These are phyloP conservation scores for Netelia melanura DNA, from an alignment of 2,888 invertebrate genomes.

Conservation along the genomic window DNA sequence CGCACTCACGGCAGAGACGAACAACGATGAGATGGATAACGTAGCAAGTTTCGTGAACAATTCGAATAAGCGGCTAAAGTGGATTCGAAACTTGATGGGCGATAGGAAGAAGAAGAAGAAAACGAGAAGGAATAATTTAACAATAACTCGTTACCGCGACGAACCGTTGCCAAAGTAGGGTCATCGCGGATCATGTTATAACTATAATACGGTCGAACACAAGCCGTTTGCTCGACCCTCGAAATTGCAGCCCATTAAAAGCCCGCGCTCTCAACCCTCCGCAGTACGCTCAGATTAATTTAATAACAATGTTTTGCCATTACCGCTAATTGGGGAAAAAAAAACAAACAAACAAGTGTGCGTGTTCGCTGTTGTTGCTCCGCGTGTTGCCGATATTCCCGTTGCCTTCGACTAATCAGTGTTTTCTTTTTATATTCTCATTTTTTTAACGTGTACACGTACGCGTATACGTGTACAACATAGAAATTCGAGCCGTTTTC, in stretches of 20 bases:
- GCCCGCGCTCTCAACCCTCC: neutral
- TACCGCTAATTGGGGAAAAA: conserved; percentile 56
- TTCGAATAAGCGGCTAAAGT: conserved; percentile 8
- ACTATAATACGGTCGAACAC: conserved; percentile 8
- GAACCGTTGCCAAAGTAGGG: conserved; percentile 68
- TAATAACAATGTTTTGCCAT: conserved; percentile 65
- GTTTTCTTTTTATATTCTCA: conserved; percentile 36
- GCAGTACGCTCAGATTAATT: conserved; percentile 58
- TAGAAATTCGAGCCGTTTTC: conserved; percentile 58
- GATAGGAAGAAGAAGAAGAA: conserved; percentile 12
- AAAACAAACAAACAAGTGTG: conserved; percentile 17
- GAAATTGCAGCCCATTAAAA: conserved; percentile 27
- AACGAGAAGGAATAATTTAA: conserved; percentile 1
- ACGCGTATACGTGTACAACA: neutral
- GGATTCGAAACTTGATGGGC: conserved; percentile 43
- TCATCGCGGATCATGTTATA: conserved; percentile 44
- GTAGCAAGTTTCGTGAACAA: neutral
- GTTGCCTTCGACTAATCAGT: conserved; percentile 51
- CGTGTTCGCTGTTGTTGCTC: conserved; percentile 32
- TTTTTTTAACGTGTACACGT: conserved; percentile 21
- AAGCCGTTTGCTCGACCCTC: conserved; percentile 33
- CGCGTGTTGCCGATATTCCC: conserved; percentile 50
- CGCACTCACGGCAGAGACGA: neutral
- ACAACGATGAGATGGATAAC: conserved; percentile 27
- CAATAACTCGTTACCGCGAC: conserved; percentile 44